Evolutionary conservation across 2,113 vertebrate species (phyloP), one percentile per base, ranked within the genome.

Genomic region (Varanus komodoensis): DNA sequence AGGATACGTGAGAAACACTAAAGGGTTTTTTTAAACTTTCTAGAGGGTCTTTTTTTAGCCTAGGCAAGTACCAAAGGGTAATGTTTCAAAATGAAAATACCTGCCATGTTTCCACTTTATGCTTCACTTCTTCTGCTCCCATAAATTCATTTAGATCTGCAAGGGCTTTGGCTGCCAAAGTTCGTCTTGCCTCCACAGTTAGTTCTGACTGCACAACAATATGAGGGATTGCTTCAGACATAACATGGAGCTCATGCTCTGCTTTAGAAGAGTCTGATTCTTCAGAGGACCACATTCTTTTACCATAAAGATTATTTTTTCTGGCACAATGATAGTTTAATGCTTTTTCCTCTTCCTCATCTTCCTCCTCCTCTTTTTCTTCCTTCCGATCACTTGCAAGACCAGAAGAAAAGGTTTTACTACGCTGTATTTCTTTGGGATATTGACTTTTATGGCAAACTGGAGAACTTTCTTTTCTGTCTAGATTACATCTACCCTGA

Each of bases 21-120:
- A 86, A 61, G 29, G 34, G 12, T 34, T 23, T 15, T 38, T 15
- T 21, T 21, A 3, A 54, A 54, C 38, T 69, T 23, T 6, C 17
- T n/a, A 6, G 17, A 69, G 61, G n/a, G 3, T 50, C 7, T 5
- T 81, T 38, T 7, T 29, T 79, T 88, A 85, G 87, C n/a, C 29
- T 9, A 78, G 0, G 8, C 73, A 91, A 25, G 48, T 29, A 61
- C 57, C 87, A 38, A 86, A 85, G 50, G 89, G 44, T 67, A 1
- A 27, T 81, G 84, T 61, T 89, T 87, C 25, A 88, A 94, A 93
- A 92, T 93, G 78, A 32, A 86, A 91, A 68, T 98, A 99, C 99
- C 98, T 99, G 98, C 99, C 99, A 99, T 89, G 95, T 91, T 91
- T 97, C 97, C 48, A 99, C 97, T 90, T 97, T 98, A 90, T 96